These are phyloP conservation scores for Ophion ellenae DNA, from an alignment of 2,888 invertebrate genomes.

Conservation along the genomic window DNA sequence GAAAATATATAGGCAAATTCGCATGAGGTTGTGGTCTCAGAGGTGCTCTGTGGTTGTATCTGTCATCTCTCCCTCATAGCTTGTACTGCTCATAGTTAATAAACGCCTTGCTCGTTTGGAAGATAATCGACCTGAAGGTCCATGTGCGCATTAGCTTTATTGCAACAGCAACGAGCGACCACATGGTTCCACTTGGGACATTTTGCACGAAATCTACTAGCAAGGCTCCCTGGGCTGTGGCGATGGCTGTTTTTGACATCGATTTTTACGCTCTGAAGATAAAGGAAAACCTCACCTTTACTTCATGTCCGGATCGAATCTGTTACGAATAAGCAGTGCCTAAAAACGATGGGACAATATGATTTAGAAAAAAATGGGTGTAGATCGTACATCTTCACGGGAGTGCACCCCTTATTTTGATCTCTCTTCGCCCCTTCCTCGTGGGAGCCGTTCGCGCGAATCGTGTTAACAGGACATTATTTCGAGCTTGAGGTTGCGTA, in stretches of 20 bases:
- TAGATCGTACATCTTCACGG: not conserved
- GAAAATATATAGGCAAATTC: constrained; percentile 51
- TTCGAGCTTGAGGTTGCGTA: constrained; percentile 72
- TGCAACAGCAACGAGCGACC: constrained; percentile 57
- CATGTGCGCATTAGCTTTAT: constrained; percentile 67
- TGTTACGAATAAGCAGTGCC: not conserved
- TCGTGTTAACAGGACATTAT: constrained; percentile 72
- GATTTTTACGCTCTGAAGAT: too few species aligned
- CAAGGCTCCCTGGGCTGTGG: too few species aligned
- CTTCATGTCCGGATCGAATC: not conserved
- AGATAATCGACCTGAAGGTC: constrained; percentile 57
- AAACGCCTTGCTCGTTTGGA: constrained; percentile 58
- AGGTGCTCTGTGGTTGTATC: constrained; percentile 50
- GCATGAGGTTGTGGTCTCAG: constrained; percentile 45
- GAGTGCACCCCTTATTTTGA: not conserved
- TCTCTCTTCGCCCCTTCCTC: constrained; percentile 26
- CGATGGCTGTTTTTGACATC: too few species aligned
- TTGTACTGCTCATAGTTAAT: constrained; percentile 40
- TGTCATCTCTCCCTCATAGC: constrained; percentile 40
- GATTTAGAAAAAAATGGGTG: not conserved
- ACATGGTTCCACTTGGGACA: constrained; percentile 9
- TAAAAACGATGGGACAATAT: not conserved
- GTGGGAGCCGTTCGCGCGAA: constrained; percentile 66
- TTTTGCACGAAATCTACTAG: not conserved
- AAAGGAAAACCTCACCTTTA: too few species aligned